phyloP scores from a whole-genome alignment of 2,888 invertebrate genomes.

The Tinea pellionella region DNA sequence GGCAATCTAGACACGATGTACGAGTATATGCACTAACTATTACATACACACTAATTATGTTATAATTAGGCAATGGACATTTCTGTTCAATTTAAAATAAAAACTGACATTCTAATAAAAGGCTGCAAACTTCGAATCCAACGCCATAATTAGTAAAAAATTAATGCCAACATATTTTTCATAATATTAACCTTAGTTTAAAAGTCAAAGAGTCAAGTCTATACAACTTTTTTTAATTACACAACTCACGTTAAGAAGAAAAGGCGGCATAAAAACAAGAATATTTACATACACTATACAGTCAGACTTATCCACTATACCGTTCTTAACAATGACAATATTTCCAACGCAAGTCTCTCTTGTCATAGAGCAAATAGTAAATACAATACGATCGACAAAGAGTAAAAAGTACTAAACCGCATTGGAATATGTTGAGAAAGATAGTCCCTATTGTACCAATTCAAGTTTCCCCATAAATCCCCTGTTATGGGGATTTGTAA shows the following conservation, averaged over 20 bases:
- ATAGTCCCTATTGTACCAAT: background rate
- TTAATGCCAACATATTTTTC: background rate
- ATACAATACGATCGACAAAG: conserved; percentile 41
- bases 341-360: conserved; percentile 27
- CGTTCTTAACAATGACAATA: background rate
- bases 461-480: background rate
- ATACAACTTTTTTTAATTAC: no score
- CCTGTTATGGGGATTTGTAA: no score
- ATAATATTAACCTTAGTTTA: background rate
- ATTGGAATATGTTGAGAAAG: background rate
- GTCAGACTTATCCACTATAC: background rate
- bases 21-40: background rate
- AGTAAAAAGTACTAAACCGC: conserved; percentile 32
- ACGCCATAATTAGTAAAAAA: background rate
- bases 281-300: no score
- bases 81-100: background rate
- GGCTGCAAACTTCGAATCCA: background rate
- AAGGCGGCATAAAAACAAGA: no score
- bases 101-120: background rate
- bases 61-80: background rate
- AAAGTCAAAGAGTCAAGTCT: no score
- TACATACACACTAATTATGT: background rate
- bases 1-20: conserved; percentile 15
- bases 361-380: conserved; percentile 59
- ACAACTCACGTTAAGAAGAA: no score